A percentile compares a stretch with the other conserved stretches of the same genome.
These are phyloP conservation scores for Onychostruthus taczanowskii DNA, from an alignment of 2,113 vertebrate genomes.

Conservation along the genomic window DNA sequence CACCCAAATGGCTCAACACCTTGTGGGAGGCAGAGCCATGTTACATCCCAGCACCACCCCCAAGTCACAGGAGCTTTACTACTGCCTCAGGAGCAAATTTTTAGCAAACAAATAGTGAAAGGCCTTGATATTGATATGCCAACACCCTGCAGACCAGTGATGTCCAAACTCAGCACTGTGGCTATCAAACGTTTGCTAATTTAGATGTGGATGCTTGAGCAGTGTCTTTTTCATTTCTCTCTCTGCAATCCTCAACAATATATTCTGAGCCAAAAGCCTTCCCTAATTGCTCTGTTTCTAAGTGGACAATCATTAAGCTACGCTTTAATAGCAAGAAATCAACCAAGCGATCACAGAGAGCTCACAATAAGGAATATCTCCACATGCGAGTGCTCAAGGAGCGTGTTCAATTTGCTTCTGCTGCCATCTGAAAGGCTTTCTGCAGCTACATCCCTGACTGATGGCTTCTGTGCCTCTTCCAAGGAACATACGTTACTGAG, in stretches of 20 bases:
- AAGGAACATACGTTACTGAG: slow-evolving; percentile 61
- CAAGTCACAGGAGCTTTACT: not conserved
- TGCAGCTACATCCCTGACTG: slow-evolving; percentile 24
- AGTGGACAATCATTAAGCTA: slow-evolving; percentile 36
- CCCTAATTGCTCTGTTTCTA: slow-evolving; percentile 9
- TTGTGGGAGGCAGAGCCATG: not conserved
- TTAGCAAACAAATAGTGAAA: not conserved
- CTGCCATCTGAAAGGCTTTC: slow-evolving; percentile 46
- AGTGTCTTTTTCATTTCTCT: not conserved
- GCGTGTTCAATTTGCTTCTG: not conserved
- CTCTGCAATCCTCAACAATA: not conserved
- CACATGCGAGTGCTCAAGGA: not conserved
- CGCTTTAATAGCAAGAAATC: not conserved
- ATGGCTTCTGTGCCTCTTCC: slow-evolving; percentile 55
- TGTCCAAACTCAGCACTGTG: not conserved
- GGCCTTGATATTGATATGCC: not conserved
- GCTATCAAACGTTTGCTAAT: not conserved
- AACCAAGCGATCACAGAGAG: not conserved
- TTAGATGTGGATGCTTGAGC: not conserved
- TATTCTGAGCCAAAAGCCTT: not conserved
- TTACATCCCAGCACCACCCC: not conserved
- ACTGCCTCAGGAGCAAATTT: not conserved
- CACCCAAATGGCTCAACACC: not conserved
- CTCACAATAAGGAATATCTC: not conserved
- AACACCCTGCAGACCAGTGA: not conserved